Base-by-base conservation (phyloP, 2,888 invertebrate species). In the Petrolisthes manimaculis region DNA sequence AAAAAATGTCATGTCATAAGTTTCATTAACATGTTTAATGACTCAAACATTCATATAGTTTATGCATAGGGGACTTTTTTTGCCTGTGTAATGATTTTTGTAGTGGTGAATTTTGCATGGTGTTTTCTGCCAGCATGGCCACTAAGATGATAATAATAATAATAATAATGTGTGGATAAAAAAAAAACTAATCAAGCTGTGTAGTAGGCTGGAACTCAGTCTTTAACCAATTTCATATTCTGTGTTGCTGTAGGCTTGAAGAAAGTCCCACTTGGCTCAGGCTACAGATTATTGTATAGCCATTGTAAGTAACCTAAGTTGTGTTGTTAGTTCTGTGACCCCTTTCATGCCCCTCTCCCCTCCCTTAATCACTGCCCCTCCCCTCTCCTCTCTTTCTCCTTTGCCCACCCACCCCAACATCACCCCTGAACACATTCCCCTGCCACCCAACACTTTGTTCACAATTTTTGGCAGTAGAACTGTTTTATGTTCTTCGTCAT, bases 231-330 rank as follows among this genome's bases (percentile, higher is more conserved):
- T 78, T 86, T 21, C 53, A 86, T 88, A 88, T 88, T 88, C 79
- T 88, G 83, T 87, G 84, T 88, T 88, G 83, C 83, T 84, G 67
- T 88, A 88, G 88, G 88, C 75, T 77, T 77, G 77, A 56, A 77
- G 83, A 83, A 55, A 54, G 79, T 87, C 87, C 87, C 87, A 78
- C 87, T 79, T 88, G 88, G 78, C 87, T 71, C 83, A 86, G 83
- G 88, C 78, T 80, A 80, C 75, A 75, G 56, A 82, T 88, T 80
- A 88, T 84, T 88, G 53, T 84, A 61, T 88, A 88, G 84, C 84
- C 88, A 88, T 88, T 88, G 88, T 88, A 88, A 88, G 88, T 88
- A 88, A 88, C 80, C 83, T 84, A 88, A 71, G 71, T n/a, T 71
- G 71, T 71, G 21, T 71, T 71, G 71, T 71, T 71, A 71, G 71